These are phyloP conservation scores for Dinothrombium tinctorium DNA, from an alignment of 1,140 invertebrate species.

Conservation along the genomic window DNA sequence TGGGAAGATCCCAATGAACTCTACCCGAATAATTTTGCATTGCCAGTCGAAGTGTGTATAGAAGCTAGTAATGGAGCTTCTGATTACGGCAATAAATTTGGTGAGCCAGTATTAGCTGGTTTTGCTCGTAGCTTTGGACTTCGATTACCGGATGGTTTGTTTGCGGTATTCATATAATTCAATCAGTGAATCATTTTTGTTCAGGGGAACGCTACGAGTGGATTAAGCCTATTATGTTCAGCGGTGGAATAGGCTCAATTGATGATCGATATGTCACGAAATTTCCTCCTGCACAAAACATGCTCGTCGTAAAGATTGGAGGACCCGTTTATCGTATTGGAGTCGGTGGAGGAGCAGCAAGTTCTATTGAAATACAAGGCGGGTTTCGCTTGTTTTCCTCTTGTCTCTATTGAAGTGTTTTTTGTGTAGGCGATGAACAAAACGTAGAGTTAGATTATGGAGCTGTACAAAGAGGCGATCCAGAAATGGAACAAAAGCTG, in stretches of 20 bases:
- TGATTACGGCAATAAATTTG: slow-evolving; percentile 95
- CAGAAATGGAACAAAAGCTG: slow-evolving; percentile 95
- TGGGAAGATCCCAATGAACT: slow-evolving; percentile 41
- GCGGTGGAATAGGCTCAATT: slow-evolving; percentile 75
- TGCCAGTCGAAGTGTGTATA: slow-evolving; percentile 59
- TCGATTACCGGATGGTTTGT: slow-evolving; percentile 22
- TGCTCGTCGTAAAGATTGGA: slow-evolving; percentile 76
- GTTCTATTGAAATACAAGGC: slow-evolving; percentile 32
- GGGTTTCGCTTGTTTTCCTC: background rate
- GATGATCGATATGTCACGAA: slow-evolving; percentile 53
- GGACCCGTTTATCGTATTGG: slow-evolving; percentile 81
- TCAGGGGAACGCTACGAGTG: slow-evolving; percentile 53
- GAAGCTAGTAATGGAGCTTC: slow-evolving; percentile 94
- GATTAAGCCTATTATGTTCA: slow-evolving; percentile 98
- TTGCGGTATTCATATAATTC: background rate
- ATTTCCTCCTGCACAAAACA: slow-evolving; percentile 39
- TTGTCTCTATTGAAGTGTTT: background rate
- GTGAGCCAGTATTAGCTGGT: slow-evolving; percentile 73
- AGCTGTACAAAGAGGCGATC: slow-evolving; percentile 88
- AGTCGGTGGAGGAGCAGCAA: slow-evolving; percentile 84
- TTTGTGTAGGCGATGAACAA: slow-evolving; percentile 41
- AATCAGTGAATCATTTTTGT: background rate
- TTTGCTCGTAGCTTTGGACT: slow-evolving; percentile 78
- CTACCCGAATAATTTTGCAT: slow-evolving; percentile 75
- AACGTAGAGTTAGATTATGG: slow-evolving; percentile 70